Base-by-base conservation (phyloP, 2,113 vertebrate genomes). In the Desmodus rotundus region DNA sequence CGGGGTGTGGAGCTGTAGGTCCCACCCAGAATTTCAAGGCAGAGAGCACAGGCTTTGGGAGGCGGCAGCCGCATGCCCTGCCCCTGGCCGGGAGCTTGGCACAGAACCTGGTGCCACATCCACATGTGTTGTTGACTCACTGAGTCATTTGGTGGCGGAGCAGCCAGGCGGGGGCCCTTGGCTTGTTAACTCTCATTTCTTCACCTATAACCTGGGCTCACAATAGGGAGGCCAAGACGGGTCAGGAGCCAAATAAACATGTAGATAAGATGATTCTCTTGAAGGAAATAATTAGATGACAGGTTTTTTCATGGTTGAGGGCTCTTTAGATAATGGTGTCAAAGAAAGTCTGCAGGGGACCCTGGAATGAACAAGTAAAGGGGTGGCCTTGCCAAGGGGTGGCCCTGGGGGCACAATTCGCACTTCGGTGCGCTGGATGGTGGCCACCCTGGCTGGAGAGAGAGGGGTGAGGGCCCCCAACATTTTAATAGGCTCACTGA, bases 381-480 rank as follows among this genome's bases (percentile, higher is more conserved):
- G 10, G 31, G 16, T 10, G 26, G 7, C 50, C 14, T 0, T 3
- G 17, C 22, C 12, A 10, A 0, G 3, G 31, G 22, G 19, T 31
- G 0, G 45, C 26, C 58, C 47, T 19, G 12, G 0, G 19, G 4
- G 5, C 16, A 1, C 5, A 43, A n/a, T 7, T 11, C 12, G 52
- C 45, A 4, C 17, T n/a, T 26, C 2, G 8, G 3, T 6, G 19
- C 20, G 2, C 2, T 4, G 17, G 20, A 3, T 1, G 1, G 14
- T 6, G 2, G 9, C 33, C 12, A 6, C 11, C 2, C 16, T 47
- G 74, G 4, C 28, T 11, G 43, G 12, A 3, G n/a, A 13, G 22
- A 10, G 13, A 6, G 5, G 0, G 4, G 28, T 4, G 56, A 63
- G 5, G 8, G 26, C 41, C 7, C 52, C 15, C 17, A 3, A 3